Percentiles rank a stretch among this genome's conserved stretches.
phyloP scores from a whole-genome alignment of 2,888 invertebrate genomes.

The Mimachlamys varia region DNA sequence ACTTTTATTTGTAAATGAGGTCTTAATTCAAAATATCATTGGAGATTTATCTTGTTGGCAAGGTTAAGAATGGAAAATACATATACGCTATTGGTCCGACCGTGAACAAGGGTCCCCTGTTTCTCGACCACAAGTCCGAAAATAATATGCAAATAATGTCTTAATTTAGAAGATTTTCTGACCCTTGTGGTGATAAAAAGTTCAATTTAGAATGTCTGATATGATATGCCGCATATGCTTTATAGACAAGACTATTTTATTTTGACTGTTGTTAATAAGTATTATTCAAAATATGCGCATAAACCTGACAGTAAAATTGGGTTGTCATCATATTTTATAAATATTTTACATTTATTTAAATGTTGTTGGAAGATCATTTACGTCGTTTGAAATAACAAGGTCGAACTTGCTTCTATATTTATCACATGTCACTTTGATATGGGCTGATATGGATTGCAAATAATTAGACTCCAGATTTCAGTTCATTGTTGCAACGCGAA shows the following conservation, averaged over 20 bases:
- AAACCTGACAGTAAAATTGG: not conserved
- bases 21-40: too few relatives aligned
- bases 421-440: not conserved
- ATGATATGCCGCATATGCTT: not conserved
- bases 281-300: constrained; percentile 3
- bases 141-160: not conserved
- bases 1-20: too few relatives aligned
- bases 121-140: not conserved
- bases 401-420: not conserved
- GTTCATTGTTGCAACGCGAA: too few relatives aligned
- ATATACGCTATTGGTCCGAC: not conserved
- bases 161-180: not conserved
- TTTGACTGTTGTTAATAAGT: not conserved
- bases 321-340: constrained; percentile 4
- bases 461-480: too few relatives aligned
- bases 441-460: not conserved
- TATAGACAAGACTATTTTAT: not conserved
- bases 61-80: not conserved
- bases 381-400: not conserved
- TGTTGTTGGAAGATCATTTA: not conserved
- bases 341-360: constrained; percentile 16
- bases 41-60: not conserved
- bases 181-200: not conserved
- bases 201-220: not conserved
- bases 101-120: not conserved